Evolutionary conservation across 2,797 vertebrate genomes (phyloP), one percentile per base, ranked within the genome.

Genomic region (Emydoidea blandingii): DNA sequence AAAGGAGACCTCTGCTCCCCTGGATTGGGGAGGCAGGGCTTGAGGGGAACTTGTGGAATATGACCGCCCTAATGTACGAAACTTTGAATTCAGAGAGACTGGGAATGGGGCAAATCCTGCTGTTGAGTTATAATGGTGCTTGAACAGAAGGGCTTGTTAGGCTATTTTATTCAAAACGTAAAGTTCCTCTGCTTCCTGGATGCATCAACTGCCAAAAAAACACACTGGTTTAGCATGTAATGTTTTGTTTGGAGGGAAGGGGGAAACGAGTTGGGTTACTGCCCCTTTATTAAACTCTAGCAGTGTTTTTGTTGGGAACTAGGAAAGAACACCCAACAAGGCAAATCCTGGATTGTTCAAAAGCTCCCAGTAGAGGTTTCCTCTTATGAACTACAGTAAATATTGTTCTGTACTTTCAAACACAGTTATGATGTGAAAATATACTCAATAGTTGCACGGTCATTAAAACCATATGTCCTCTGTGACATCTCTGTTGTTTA

Each of bases 201-300:
- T 89, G 96, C 86, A 94, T 89, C 91, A 49, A 81, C 91, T 96
- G 87, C 92, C 82, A 82, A 86, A 89, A 89, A 97, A 93, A 94
- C 5, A n/a, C 86, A 56, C 93, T 76, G 79, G 90, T 96, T 92
- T 92, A 96, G 81, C 88, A 92, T 97, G 96, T 97, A 96, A 93
- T 94, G 94, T 34, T 96, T 92, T 50, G 44, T 91, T 89, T 92
- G 59, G 94, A 94, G 93, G 31, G 59, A 96, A 79, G 25, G 81
- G 91, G 31, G 0, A 87, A 93, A 86, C 80, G 95, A 97, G 95
- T 88, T 93, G 92, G 91, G 57, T 86, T 95, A 82, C 93, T 96
- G 85, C 92, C 90, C 94, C 94, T 95, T 97, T 95, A 95, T 90
- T 97, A 96, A 96, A 95, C 91, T 93, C 91, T 94, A 80, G 41